A percentile compares a stretch with the other conserved stretches of the same genome.
Conservation (phyloP, 2,113 vertebrate genomes). For the Panurus biarmicus region DNA sequence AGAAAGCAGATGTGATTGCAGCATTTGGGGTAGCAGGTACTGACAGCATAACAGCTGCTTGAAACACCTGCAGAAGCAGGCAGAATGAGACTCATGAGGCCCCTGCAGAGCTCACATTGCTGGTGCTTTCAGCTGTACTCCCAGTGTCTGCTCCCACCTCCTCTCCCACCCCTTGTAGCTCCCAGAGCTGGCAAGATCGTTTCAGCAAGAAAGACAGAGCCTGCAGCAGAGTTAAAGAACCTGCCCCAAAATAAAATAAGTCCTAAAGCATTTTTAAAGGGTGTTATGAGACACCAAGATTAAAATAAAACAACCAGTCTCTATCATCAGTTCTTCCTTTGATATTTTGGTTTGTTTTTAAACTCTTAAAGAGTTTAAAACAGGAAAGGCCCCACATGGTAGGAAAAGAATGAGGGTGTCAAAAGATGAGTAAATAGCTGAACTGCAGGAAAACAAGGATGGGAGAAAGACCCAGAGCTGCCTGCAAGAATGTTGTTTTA, state of each 20-base stretch:
- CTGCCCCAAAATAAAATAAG: neutral
- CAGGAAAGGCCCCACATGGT: neutral
- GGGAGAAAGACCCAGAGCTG: neutral
- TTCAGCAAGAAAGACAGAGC: neutral
- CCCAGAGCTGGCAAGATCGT: neutral
- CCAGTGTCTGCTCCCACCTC: neutral
- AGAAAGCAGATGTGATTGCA: neutral
- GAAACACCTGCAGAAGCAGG: neutral
- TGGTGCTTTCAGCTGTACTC: neutral
- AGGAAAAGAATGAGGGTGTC: neutral
- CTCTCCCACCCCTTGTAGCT: neutral
- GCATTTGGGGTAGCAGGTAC: neutral
- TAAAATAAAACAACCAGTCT: neutral
- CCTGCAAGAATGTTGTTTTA: neutral
- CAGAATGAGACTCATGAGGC: neutral
- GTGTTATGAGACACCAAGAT: neutral
- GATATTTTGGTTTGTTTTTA: neutral
- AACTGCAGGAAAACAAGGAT: neutral
- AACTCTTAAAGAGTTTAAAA: neutral
- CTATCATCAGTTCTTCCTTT: neutral
- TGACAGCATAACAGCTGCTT: fast-evolving
- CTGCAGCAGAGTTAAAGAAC: neutral
- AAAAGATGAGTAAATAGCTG: neutral
- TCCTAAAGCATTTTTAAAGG: neutral
- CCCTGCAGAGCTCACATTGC: fast-evolving